Evolutionary conservation across 2,797 vertebrate species (phyloP).

Genomic region (Holocentrus rufus): DNA sequence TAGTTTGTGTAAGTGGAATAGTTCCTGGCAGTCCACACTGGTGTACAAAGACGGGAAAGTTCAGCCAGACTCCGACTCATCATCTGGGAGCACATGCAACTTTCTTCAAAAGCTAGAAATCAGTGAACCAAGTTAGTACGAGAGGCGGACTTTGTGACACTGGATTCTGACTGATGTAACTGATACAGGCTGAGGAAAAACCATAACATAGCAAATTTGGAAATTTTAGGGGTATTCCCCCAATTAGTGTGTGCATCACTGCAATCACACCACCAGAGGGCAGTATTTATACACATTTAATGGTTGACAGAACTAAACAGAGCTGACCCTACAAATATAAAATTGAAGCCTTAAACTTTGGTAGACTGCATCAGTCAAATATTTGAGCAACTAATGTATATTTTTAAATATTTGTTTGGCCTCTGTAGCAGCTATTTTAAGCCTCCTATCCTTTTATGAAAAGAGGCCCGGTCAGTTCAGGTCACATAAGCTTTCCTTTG

Average conservation of each 20-base stretch:
- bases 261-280: conserved; percentile 50
- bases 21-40: no score
- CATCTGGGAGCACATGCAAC: no score
- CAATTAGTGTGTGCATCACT: conserved; percentile 3
- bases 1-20: no score
- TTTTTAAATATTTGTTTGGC: background rate
- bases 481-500: conserved; percentile 38
- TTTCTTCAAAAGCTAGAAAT: no score
- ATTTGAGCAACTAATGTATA: background rate
- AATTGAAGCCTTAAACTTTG: background rate
- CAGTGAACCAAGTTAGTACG: no score
- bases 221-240: background rate
- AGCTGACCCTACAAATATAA: background rate
- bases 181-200: no score
- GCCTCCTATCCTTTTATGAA: background rate
- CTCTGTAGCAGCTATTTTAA: background rate
- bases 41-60: no score
- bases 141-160: no score
- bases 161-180: no score
- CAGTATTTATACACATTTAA: conserved; percentile 27
- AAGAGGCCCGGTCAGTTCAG: background rate
- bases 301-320: background rate
- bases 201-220: background rate
- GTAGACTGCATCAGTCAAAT: background rate
- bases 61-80: no score